Evolutionary conservation across 1,140 invertebrate genomes (phyloP).

Genomic region (Teleogryllus occipitalis): DNA sequence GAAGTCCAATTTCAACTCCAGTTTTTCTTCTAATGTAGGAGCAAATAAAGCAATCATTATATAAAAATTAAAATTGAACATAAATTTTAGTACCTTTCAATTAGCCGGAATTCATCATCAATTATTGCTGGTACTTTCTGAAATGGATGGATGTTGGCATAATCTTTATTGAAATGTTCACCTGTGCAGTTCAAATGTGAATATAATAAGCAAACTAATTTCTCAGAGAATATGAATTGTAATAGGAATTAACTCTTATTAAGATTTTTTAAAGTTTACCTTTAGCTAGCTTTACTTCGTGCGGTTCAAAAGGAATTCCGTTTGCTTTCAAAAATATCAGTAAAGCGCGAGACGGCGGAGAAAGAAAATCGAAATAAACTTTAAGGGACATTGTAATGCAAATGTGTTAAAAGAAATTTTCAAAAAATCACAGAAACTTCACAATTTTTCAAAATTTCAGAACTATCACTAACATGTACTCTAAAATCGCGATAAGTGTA

Average conservation of each 20-base stretch:
- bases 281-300: constrained; percentile 46
- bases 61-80: too few species aligned
- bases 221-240: not conserved
- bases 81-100: constrained; percentile 56
- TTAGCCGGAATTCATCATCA: constrained; percentile 65
- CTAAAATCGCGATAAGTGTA: too few species aligned
- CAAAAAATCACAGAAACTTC: too few species aligned
- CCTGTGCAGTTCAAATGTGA: constrained; percentile 37
- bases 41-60: too few species aligned
- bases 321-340: constrained; percentile 55
- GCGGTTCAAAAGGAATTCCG: constrained; percentile 50
- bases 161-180: constrained; percentile 57
- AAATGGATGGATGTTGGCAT: constrained; percentile 60
- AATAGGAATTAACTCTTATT: not conserved
- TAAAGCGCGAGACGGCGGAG: constrained; percentile 60
- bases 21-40: not conserved
- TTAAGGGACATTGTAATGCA: constrained; percentile 42
- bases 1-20: not conserved
- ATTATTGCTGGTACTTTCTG: constrained; percentile 70
- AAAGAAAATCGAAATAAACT: constrained; percentile 59
- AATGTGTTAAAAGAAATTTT: too few species aligned
- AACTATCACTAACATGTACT: too few species aligned
- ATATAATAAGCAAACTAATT: not conserved
- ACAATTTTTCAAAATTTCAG: too few species aligned
- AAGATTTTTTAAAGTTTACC: constrained; percentile 28